Evolutionary conservation across 2,113 vertebrate genomes (phyloP).

Genomic region (Riparia riparia): DNA sequence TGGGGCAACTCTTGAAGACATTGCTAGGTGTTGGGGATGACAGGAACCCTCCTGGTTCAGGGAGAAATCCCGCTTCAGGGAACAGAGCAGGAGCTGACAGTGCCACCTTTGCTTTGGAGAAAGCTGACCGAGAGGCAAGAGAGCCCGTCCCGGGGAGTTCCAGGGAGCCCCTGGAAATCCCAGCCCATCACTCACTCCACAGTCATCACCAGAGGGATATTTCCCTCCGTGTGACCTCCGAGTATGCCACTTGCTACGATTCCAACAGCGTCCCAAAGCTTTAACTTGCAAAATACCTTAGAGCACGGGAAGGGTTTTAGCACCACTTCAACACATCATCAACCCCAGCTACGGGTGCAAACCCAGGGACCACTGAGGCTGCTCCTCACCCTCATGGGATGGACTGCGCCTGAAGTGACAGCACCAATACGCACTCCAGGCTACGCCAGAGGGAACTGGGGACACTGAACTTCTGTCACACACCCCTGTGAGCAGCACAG

Average conservation of each 20-base stretch:
- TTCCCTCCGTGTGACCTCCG: not conserved
- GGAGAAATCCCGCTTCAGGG: not conserved
- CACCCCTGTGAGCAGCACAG: not conserved
- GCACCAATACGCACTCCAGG: rapidly evolving
- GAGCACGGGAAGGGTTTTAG: not conserved
- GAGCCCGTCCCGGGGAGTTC: not conserved
- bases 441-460: not conserved
- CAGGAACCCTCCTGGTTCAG: rapidly evolving
- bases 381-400: not conserved
- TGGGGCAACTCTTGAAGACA: not conserved
- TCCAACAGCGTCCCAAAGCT: not conserved
- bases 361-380: not conserved
- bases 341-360: not conserved
- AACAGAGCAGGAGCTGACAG: not conserved
- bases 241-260: not conserved
- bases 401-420: not conserved
- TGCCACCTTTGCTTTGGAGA: not conserved
- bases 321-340: not conserved
- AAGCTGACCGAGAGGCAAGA: not conserved
- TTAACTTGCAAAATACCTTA: not conserved
- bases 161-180: not conserved
- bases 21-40: not conserved
- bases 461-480: not conserved
- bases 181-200: not conserved
- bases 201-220: not conserved